Evolutionary conservation across 1,140 invertebrate genomes (phyloP), one percentile per base, ranked within the genome.

Genomic region (Sitophilus oryzae): DNA sequence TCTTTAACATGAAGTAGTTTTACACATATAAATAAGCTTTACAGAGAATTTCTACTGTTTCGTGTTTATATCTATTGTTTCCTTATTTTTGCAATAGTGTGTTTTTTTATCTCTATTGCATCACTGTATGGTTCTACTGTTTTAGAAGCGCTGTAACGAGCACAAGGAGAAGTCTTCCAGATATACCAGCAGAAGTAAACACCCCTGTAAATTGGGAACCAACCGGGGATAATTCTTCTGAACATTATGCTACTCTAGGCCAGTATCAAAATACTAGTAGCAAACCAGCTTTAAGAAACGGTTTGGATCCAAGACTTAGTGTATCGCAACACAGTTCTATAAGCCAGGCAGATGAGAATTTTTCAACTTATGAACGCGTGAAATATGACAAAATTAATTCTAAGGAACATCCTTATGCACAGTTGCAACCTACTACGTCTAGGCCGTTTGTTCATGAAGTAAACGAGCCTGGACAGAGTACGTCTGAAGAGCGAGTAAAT

Each of bases 391-490:
- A 76, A 66, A 69, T 76, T 16, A 70, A 71, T 53, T 71, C 71
- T 52, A 73, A 71, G 45, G 83, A 85, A 69, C 82, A 85, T 71
- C 82, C 82, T 0, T 85, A 85, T 66, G 82, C 82, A 15, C 80
- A 83, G 70, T 73, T 85, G 18, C 79, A 81, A 64, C 64, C 60
- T 5, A 54, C 46, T 9, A 51, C 57, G 1, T 53, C 49, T 25
- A 21, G 59, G 15, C 25, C 52, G 18, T 25, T 25, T 10, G 42
- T 52, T 22, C 23, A 52, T 22, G 58, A 58, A 34, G 61, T 61
- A 49, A 53, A 48, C 19, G n/a, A 15, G 41, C 11, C 25, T 6
- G 25, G 25, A 6, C 50, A 22, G 21, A 56, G 37, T 9, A 51
- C 11, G 22, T 30, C 37, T 19, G 63, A 65, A 37, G 63, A 65